phyloP scores from a whole-genome alignment of 2,797 vertebrate genomes.

The Melanotaenia nigrans region DNA sequence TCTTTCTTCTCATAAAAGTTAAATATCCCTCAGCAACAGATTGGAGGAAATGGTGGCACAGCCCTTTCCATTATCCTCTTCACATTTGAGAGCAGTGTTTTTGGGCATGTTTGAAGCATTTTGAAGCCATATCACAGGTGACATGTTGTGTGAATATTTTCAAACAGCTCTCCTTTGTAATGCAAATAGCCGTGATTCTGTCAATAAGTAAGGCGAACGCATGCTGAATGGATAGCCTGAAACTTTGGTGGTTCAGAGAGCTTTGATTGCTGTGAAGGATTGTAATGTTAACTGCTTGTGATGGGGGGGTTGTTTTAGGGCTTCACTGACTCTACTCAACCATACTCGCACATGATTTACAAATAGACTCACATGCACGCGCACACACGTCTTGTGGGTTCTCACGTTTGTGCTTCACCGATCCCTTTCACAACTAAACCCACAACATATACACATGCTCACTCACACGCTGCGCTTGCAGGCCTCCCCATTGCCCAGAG shows the following conservation, averaged over 20 bases:
- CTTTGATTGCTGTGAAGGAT: conserved; percentile 76
- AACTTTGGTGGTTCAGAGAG: conserved; percentile 55
- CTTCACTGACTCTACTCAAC: conserved; percentile 67
- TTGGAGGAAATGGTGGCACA: conserved; percentile 45
- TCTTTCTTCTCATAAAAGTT: conserved; percentile 38
- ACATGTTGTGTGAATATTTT: conserved; percentile 78
- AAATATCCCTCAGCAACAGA: conserved; percentile 66
- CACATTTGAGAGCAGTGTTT: conserved; percentile 45
- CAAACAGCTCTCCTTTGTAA: conserved; percentile 75
- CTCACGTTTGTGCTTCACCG: conserved; percentile 63
- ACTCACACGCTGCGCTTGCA: conserved; percentile 27
- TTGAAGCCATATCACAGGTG: conserved; percentile 76
- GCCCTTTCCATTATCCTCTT: conserved; percentile 56
- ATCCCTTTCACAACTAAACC: conserved; percentile 48
- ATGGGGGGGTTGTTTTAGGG: conserved; percentile 75
- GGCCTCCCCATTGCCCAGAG: conserved; percentile 56
- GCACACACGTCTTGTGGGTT: conserved; percentile 58
- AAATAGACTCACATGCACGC: conserved; percentile 51
- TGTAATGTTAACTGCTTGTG: conserved; percentile 80
- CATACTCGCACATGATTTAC: conserved; percentile 57
- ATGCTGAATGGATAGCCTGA: conserved; percentile 57
- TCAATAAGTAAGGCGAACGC: conserved; percentile 72
- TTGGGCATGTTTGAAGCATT: conserved; percentile 69
- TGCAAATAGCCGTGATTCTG: conserved; percentile 74
- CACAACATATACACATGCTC: conserved; percentile 18